phyloP scores from a whole-genome alignment of 2,797 vertebrate genomes.

The Hephaestus fuliginosus region DNA sequence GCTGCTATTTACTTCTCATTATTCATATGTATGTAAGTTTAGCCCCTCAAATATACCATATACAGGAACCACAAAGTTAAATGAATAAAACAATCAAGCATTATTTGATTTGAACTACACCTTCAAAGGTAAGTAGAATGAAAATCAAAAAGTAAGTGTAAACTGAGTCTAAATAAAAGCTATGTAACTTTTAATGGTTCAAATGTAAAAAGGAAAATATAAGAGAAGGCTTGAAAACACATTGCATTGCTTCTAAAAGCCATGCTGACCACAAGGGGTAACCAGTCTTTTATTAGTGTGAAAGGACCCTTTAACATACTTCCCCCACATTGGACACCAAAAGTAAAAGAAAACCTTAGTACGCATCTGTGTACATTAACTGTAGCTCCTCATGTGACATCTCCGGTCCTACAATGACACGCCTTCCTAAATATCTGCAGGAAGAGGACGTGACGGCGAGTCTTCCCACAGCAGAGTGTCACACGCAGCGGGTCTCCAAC shows the following conservation, averaged over 20 bases:
- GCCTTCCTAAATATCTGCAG: neutral
- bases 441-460: constrained; percentile 2
- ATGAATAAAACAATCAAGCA: neutral
- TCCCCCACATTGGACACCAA: too few relatives aligned
- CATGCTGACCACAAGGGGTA: too few relatives aligned
- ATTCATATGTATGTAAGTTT: neutral
- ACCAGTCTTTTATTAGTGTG: neutral
- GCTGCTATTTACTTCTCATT: neutral
- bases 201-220: too few relatives aligned
- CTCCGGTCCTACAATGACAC: neutral
- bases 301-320: neutral
- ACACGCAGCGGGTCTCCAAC: constrained; percentile 7
- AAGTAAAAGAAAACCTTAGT: neutral
- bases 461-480: constrained; percentile 8
- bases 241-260: too few relatives aligned
- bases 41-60: neutral
- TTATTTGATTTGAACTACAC: too few relatives aligned
- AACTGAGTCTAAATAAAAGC: too few relatives aligned
- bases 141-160: too few relatives aligned
- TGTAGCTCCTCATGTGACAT: neutral
- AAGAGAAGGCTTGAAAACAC: too few relatives aligned
- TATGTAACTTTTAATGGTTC: too few relatives aligned
- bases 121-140: too few relatives aligned
- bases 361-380: neutral
- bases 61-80: neutral